A percentile compares a stretch with the other conserved stretches of the same genome.
phyloP scores from a whole-genome alignment of 2,113 vertebrate genomes.

The Colossoma macropomum region DNA sequence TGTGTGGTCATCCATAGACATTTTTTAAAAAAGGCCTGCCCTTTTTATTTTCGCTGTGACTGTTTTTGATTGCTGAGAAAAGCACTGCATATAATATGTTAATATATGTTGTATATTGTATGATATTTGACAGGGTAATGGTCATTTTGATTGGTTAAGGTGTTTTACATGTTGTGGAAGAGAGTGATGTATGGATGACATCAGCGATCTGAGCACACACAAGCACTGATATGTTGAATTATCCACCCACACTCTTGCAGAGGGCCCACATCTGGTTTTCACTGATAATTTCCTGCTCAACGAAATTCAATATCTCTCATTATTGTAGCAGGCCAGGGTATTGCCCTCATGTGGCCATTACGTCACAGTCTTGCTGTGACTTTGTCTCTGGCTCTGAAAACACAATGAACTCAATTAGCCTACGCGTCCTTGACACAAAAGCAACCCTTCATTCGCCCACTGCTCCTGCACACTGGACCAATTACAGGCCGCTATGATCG shows the following conservation, averaged over 20 bases:
- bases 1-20: too few species aligned
- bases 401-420: slow-evolving; percentile 50
- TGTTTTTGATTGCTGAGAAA: too few species aligned
- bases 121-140: neutral
- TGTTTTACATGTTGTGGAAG: neutral
- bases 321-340: neutral
- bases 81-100: too few species aligned
- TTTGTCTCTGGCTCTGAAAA: slow-evolving; percentile 37
- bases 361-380: neutral
- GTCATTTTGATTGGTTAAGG: neutral
- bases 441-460: slow-evolving; percentile 17
- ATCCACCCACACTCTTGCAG: slow-evolving; percentile 12
- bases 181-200: neutral
- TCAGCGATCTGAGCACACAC: neutral
- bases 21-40: too few species aligned
- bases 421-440: slow-evolving; percentile 35
- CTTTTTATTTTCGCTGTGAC: too few species aligned
- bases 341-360: neutral
- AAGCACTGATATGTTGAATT: neutral
- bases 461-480: slow-evolving; percentile 49
- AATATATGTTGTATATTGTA: neutral
- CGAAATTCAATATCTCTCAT: slow-evolving; percentile 13
- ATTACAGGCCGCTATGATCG: slow-evolving; percentile 49
- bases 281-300: neutral
- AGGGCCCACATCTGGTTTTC: slow-evolving; percentile 6